Evolutionary conservation across 2,888 invertebrate genomes (phyloP), one percentile per base, ranked within the genome.

Genomic region (Megaustenia siamemsis): DNA sequence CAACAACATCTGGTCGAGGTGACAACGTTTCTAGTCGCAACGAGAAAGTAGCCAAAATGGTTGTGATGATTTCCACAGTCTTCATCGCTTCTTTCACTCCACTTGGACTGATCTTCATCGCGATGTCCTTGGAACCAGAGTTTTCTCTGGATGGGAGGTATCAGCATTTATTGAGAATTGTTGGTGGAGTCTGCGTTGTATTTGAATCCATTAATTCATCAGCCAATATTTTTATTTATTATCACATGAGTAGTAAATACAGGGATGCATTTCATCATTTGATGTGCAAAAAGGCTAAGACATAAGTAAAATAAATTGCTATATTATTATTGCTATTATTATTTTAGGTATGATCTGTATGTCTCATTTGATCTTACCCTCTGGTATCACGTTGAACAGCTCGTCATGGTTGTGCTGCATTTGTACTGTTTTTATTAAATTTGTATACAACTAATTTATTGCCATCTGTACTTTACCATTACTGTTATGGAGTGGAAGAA

Each of bases 51-150:
- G 53, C 53, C 75, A 75, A 75, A 53, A 75, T 75, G 75, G 75
- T 75, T 32, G 35, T 53, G 5, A 45, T 75, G 32, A 45, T 75
- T 53, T 75, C 75, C 28, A 49, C 53, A 38, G 18, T 78, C 8
- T 78, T 78, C 60, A 56, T 78, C 18, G 28, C 38, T 18, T 60
- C 35, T 18, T 80, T 80, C 66, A 80, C 80, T 2, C 80, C 80
- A n/a, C 40, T 43, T 3, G 45, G 24, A 6, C 3, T 80, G 2
- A 49, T 80, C 6, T 68, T 66, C 68, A 63, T 66, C n/a, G 43
- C 40, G 1, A 80, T 80, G 63, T 43, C 68, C 1, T 15, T 66
- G 28, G 68, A 66, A 2, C 68, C 63, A 8, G 66, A 68, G 28
- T 21, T 80, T 3, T 43, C 66, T 0, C n/a, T 43, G 3, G 63